phyloP scores from a whole-genome alignment of 1,140 invertebrate species.

The Littorina saxatilis region DNA sequence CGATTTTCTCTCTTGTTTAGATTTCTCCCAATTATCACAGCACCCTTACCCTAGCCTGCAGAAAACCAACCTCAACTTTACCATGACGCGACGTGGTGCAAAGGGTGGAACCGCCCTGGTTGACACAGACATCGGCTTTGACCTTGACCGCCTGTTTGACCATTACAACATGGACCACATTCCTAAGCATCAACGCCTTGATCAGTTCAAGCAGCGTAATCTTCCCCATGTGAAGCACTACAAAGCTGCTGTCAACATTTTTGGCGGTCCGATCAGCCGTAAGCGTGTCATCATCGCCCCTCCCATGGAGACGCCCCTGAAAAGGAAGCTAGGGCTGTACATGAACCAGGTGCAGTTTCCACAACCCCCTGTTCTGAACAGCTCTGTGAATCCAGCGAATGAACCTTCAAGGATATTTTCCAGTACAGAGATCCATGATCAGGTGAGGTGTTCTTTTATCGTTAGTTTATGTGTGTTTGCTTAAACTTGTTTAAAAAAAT shows the following conservation, averaged over 20 bases:
- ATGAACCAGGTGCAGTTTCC: conserved; percentile 46
- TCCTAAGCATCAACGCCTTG: conserved; percentile 64
- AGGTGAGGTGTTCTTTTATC: background rate
- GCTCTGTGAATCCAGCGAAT: conserved; percentile 44
- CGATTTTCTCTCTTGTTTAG: no score
- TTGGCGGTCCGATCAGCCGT: conserved; percentile 68
- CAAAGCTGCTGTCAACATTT: conserved; percentile 71
- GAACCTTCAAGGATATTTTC: conserved; percentile 38
- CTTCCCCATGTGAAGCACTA: conserved; percentile 69
- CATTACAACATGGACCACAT: conserved; percentile 71
- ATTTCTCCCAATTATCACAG: no score
- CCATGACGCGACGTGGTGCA: conserved; percentile 24
- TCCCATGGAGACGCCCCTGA: conserved; percentile 67
- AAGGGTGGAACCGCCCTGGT: conserved; percentile 45
- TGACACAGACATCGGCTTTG: conserved; percentile 64
- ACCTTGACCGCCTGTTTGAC: conserved; percentile 70
- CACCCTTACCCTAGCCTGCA: no score
- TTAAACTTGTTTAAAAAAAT: background rate
- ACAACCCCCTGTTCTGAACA: conserved; percentile 49
- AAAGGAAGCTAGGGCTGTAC: conserved; percentile 64
- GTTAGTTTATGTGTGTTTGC: background rate
- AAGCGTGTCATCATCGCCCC: conserved; percentile 66
- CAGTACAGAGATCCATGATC: background rate
- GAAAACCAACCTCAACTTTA: conserved; percentile 14
- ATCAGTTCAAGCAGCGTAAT: conserved; percentile 63